These are phyloP conservation scores for Ochropacha duplaris DNA, from an alignment of 2,888 invertebrate species.

Conservation along the genomic window DNA sequence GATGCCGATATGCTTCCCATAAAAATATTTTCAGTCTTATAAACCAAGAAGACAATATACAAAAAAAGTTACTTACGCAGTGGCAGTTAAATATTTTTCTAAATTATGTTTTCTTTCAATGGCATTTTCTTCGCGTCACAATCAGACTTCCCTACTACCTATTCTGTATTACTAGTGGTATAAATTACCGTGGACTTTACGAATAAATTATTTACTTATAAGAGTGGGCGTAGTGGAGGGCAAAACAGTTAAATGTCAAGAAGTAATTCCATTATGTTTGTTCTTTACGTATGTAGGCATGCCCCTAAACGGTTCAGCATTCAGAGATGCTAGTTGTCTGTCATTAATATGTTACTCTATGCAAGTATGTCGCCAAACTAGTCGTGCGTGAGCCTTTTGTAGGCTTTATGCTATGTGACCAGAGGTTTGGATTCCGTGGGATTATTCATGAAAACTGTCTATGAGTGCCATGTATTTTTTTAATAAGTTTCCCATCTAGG, in stretches of 20 bases:
- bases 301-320: not conserved
- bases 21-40: too few species aligned
- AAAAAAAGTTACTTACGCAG: too few species aligned
- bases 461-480: too few species aligned
- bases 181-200: not conserved
- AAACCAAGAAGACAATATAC: too few species aligned
- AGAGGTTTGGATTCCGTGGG: not conserved
- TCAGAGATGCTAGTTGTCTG: not conserved
- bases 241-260: not conserved
- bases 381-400: not conserved
- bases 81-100: too few species aligned
- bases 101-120: too few species aligned
- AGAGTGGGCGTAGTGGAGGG: not conserved
- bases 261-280: not conserved
- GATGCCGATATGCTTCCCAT: too few species aligned
- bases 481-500: too few species aligned
- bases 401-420: not conserved
- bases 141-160: too few species aligned
- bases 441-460: not conserved
- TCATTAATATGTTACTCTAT: not conserved
- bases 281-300: not conserved
- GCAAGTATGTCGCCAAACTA: conserved; percentile 1
- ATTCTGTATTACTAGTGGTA: too few species aligned
- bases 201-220: not conserved
- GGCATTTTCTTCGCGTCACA: too few species aligned